Base-by-base conservation (phyloP, 1,140 invertebrate species). In the Harlomillsia oculata region DNA sequence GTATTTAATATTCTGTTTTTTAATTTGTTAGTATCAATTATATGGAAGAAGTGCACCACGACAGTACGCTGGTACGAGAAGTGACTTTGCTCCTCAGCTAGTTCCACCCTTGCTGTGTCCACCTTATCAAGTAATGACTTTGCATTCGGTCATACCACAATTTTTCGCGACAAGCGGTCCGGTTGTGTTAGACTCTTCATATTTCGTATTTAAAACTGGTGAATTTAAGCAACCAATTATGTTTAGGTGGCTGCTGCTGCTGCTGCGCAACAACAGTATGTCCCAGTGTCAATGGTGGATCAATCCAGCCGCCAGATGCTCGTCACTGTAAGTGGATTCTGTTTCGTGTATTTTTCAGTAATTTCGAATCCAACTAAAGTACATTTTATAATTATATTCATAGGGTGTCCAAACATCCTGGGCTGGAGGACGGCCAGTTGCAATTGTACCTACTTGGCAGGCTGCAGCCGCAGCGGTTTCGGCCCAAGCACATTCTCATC, bases 91-190 rank as follows among this genome's bases (percentile, higher is more conserved):
- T 73, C 65, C 84, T 84, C 87, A 89, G 68, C 73, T 94, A 62
- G 88, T 94, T 13, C 89, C 89, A 5, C 91, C 90, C 37, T 89
- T 95, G 63, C 74, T 92, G n/a, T 92, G 88, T 71, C 87, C 87
- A 64, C 69, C 72, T 11, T 92, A 91, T 69, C 89, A 91, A 74
- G 83, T 59, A 60, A n/a, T n/a, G n/a, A n/a, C n/a, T n/a, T n/a
- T n/a, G n/a, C n/a, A n/a, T n/a, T n/a, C n/a, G n/a, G n/a, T n/a
- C n/a, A n/a, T n/a, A n/a, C n/a, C n/a, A n/a, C n/a, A n/a, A n/a
- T n/a, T n/a, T n/a, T n/a, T n/a, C n/a, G n/a, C n/a, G n/a, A n/a
- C n/a, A n/a, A n/a, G n/a, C n/a, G n/a, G n/a, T n/a, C n/a, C n/a
- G n/a, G n/a, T n/a, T n/a, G n/a, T n/a, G n/a, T n/a, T n/a, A n/a